Percentiles rank a stretch among this genome's conserved stretches.
Evolutionary conservation across 35 echinoderm and acorn worm genomes (phyloP).

Genomic region (Lytechinus pictus): DNA sequence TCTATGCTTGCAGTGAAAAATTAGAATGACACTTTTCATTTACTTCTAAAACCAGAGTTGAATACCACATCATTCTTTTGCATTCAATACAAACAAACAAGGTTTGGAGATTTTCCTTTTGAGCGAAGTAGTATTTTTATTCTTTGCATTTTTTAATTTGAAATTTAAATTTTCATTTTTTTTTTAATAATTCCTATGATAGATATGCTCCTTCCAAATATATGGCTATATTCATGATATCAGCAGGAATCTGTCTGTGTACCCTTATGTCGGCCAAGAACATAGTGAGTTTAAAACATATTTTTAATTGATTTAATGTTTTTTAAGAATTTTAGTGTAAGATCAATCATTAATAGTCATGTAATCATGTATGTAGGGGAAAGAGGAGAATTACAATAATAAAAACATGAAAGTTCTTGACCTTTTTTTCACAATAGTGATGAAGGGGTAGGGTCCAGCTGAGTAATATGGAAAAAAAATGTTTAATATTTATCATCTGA

Average conservation of each 20-base stretch:
- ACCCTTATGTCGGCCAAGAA: constrained; percentile 81
- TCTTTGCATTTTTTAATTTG: neutral
- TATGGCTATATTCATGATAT: constrained; percentile 80
- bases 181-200: neutral
- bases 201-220: constrained; percentile 87
- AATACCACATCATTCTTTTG: too few species aligned
- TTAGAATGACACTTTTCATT: too few species aligned
- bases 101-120: too few species aligned
- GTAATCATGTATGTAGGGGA: neutral
- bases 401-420: neutral
- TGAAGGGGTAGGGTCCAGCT: too few species aligned
- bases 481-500: too few species aligned
- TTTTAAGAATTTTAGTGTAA: neutral
- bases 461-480: too few species aligned
- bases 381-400: neutral
- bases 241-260: constrained; percentile 77
- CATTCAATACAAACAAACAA: too few species aligned
- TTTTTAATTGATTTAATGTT: neutral
- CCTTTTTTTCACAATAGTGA: neutral
- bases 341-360: neutral
- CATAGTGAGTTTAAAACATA: constrained; percentile 62
- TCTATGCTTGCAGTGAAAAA: too few species aligned
- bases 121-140: too few species aligned
- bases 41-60: too few species aligned
- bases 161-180: neutral